Conservation (phyloP, 2,113 vertebrate species). For the Larimichthys crocea region DNA sequence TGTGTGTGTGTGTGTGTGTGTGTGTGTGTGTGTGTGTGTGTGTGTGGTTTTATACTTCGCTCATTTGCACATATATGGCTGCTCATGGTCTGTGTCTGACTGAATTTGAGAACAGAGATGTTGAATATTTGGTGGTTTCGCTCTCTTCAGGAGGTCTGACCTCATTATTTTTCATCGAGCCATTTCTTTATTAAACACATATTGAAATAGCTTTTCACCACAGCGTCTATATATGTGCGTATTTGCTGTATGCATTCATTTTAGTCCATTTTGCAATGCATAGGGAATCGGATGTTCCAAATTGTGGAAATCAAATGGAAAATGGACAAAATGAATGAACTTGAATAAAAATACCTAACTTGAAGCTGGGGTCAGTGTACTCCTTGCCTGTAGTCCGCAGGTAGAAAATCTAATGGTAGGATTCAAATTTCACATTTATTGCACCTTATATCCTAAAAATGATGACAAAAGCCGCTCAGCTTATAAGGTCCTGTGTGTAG, state of each 20-base stretch:
- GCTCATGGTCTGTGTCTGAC: conserved; percentile 9
- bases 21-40: conserved; percentile 19
- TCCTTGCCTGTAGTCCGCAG: background rate
- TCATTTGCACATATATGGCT: conserved; percentile 53
- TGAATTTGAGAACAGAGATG: conserved; percentile 16
- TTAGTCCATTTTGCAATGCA: background rate
- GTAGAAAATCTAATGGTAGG: background rate
- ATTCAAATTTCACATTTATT: background rate
- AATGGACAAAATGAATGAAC: background rate
- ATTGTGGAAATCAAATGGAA: conserved; percentile 7
- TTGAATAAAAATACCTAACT: background rate
- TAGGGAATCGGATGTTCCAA: background rate
- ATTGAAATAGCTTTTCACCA: conserved; percentile 31
- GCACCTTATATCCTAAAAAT: background rate
- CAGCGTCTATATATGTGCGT: background rate
- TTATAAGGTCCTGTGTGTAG: no score
- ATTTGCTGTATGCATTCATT: background rate
- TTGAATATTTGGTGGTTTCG: conserved; percentile 48
- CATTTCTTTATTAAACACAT: conserved; percentile 26
- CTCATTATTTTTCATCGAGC: background rate
- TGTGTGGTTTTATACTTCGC: conserved; percentile 7
- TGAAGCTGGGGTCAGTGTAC: background rate
- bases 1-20: background rate
- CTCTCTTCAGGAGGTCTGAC: conserved; percentile 35
- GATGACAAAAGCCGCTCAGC: background rate